Conservation (phyloP, 2,888 invertebrate genomes). For the Sesia apiformis region DNA sequence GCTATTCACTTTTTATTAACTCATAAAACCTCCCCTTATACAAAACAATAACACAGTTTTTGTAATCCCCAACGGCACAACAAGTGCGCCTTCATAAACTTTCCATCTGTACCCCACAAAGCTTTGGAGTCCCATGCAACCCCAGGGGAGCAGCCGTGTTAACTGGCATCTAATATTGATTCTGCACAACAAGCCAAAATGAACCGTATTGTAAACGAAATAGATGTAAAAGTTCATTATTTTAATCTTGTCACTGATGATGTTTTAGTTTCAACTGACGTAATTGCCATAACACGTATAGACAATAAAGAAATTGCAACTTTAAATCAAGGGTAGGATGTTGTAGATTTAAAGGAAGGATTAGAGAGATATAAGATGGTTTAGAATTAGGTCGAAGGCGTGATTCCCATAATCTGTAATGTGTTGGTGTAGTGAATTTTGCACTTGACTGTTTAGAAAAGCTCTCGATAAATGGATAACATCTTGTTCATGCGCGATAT, state of each 20-base stretch:
- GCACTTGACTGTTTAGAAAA: slow-evolving; percentile 54
- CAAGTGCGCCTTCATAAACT: slow-evolving; percentile 68
- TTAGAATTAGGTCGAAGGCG: slow-evolving; percentile 26
- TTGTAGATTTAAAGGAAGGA: slow-evolving; percentile 7
- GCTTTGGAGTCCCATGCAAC: slow-evolving; percentile 42
- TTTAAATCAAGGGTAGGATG: slow-evolving; percentile 4
- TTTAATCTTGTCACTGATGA: slow-evolving; percentile 12
- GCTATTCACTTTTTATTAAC: slow-evolving; percentile 59
- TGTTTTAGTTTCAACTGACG: slow-evolving; percentile 15
- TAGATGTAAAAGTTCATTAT: slow-evolving; percentile 15
- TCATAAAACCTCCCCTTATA: slow-evolving; percentile 51
- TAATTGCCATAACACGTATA: slow-evolving; percentile 24
- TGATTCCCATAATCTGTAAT: slow-evolving; percentile 69
- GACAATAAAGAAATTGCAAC: slow-evolving; percentile 12
- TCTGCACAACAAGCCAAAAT: slow-evolving; percentile 14
- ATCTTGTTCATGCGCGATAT: slow-evolving; percentile 48
- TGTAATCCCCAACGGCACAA: slow-evolving; percentile 54
- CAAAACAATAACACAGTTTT: slow-evolving; percentile 66
- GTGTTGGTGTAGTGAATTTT: slow-evolving; percentile 55
- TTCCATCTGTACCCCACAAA: slow-evolving; percentile 60
- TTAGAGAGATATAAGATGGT: slow-evolving; percentile 14
- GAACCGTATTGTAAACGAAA: slow-evolving; percentile 4
- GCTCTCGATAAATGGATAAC: slow-evolving; percentile 40
- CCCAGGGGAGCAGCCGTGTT: slow-evolving; percentile 52
- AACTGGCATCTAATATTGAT: slow-evolving; percentile 51